Conservation (phyloP, 2,113 vertebrate genomes). For the Promerops cafer region DNA sequence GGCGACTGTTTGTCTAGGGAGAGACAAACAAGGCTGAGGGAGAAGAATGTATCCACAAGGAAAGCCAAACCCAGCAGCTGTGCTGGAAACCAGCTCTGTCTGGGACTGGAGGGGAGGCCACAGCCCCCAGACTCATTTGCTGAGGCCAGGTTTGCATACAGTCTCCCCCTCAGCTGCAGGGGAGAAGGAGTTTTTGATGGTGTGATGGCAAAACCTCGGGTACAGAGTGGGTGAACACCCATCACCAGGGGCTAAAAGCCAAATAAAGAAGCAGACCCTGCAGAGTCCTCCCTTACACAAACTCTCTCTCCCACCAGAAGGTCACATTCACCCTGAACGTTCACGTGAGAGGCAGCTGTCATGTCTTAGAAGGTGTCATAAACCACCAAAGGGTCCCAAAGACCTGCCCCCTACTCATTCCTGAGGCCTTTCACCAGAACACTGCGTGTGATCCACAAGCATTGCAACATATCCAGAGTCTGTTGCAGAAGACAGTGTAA, state of each 20-base stretch:
- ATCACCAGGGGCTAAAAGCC: neutral
- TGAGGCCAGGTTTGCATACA: neutral
- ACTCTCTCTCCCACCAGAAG: neutral
- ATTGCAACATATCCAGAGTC: neutral
- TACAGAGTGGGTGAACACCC: neutral
- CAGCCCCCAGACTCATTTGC: neutral
- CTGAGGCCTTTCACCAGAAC: neutral
- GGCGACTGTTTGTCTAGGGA: neutral
- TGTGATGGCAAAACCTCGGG: neutral
- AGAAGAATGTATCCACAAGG: neutral
- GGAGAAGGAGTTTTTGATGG: rapidly evolving
- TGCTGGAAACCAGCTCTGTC: neutral
- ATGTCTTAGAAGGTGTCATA: neutral
- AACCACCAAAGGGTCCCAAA: neutral
- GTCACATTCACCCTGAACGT: neutral
- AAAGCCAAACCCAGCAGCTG: neutral
- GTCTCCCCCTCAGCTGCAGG: rapidly evolving
- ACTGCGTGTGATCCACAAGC: neutral
- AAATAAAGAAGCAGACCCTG: neutral
- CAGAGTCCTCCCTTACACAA: neutral
- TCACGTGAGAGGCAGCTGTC: rapidly evolving
- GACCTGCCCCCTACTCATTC: rapidly evolving
- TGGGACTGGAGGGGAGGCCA: rapidly evolving
- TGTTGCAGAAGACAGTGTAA: neutral
- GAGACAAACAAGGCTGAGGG: too few species aligned